Base-by-base conservation (phyloP, 2,113 vertebrate species). In the Rousettus leschenaultii region DNA sequence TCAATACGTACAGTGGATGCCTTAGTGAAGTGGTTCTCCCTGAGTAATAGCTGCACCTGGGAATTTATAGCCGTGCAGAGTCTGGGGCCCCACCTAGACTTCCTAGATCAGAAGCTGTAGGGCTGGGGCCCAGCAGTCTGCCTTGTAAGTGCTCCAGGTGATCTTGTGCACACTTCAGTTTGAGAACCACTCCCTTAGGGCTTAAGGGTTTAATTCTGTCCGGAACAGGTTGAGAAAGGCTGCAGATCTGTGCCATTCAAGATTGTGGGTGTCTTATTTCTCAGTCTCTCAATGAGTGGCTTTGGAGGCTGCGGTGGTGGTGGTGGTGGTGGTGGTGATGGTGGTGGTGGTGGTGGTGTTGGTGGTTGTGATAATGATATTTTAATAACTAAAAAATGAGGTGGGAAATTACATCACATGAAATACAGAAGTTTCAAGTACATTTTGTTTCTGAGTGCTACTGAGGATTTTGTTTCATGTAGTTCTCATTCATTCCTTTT, bases 221-320 rank as follows among this genome's bases (percentile, higher is more conserved):
- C 84, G 2, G 28, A 55, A 63, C 80, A 86, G 85, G 73, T 91
- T 94, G 87, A 96, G 91, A 94, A 92, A 92, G 75, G 88, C 88
- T 88, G 43, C 45, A 73, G 79, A 61, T 89, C 43, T 89, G 57
- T 84, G 94, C 55, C 82, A 92, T 80, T 92, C 55, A 65, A 18
- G 38, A 43, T 7, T 73, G 53, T 84, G 66, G 86, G 43, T 93
- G 59, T 92, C 75, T 89, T 70, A 24, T 70, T 82, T 87, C 45
- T 89, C 51, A 82, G 73, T 83, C 33, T 96, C 28, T 85, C 18
- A 5, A 8, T 74, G 73, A 87, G 86, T 92, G 45, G 22, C 53
- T 95, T 95, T 85, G 94, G 85, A 90, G 68, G 51, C 1, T 6
- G 68, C 53, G 43, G 66, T 57, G 45, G 66, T 43, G 43, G 33